Evolutionary conservation across 2,797 vertebrate genomes (phyloP), one percentile per base, ranked within the genome.

Genomic region (Clarias fuscus): DNA sequence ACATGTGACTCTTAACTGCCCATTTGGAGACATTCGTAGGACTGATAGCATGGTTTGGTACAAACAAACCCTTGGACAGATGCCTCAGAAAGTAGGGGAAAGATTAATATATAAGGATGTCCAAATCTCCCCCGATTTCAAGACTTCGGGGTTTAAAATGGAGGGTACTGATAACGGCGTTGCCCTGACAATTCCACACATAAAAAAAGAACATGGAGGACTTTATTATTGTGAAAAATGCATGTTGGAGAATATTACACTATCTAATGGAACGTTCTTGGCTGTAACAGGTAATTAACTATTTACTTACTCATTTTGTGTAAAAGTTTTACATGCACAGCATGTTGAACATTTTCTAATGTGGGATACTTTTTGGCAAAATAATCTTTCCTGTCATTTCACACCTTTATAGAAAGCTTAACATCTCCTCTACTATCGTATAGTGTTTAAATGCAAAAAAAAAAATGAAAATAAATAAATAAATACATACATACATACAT

Each of bases 31-130:
- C 6, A 18, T 53, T 56, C 73, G 18, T 14, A 62, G 6, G 22
- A 22, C 33, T 61, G 30, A 75, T 5, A 75, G 72, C 17, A 14
- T 80, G 5, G 58, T 86, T 59, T 86, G 85, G 85, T 86, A 86
- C 81, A 83, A 86, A 37, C 72, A 77, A 48, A 62, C 11, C 11
- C 8, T 59, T 3, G 64, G 80, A 82, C 24, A 72, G 2, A 65
- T 27, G 53, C 86, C 86, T 18, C 79, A 67, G 18, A 64, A 82
- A 11, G 37, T 82, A 15, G 61, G 62, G 18, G 76, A 78, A 37
- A 43, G 5, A 43, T 82, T 64, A 67, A 1, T 1, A 53, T 67
- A 48, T 70, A 56, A 30, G 8, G 65, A 59, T 20, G 2, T 43
- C 0, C 3, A 10, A 18, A 48, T 65, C 30, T 67, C 2, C 15